Percentiles rank a stretch among this genome's conserved stretches.
Conservation (phyloP, 2,797 vertebrate genomes). For the Phoebastria nigripes region DNA sequence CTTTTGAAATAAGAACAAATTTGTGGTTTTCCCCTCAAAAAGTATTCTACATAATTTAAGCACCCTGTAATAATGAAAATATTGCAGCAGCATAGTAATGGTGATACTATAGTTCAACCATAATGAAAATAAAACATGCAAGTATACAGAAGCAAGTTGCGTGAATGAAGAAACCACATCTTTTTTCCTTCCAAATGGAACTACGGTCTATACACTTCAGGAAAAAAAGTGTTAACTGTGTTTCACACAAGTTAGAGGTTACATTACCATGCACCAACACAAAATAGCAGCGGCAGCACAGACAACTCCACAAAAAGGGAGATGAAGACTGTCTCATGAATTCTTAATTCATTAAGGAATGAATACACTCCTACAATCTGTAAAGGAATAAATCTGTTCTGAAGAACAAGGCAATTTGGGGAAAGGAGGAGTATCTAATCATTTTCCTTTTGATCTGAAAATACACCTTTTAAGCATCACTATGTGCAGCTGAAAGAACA, state of each 20-base stretch:
- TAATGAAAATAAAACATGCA: not conserved
- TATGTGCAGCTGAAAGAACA: not conserved
- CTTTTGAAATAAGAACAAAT: not conserved
- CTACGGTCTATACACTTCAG: not conserved
- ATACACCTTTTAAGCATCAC: not conserved
- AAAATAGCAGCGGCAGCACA: not conserved
- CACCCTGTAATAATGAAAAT: not conserved
- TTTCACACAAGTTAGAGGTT: not conserved
- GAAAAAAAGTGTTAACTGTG: not conserved
- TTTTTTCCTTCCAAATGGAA: not conserved
- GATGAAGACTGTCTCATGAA: not conserved
- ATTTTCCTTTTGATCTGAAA: conserved; percentile 34
- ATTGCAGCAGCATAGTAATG: not conserved
- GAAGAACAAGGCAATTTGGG: not conserved
- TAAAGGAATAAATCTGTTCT: not conserved
- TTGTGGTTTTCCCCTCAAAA: not conserved
- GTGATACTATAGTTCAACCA: not conserved
- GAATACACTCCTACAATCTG: not conserved
- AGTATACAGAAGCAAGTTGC: not conserved
- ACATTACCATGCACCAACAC: not conserved
- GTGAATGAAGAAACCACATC: not conserved
- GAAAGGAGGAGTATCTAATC: not conserved
- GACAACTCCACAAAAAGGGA: not conserved
- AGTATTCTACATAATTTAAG: not conserved
- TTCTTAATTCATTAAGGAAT: conserved; percentile 16